These are phyloP conservation scores for Escarpia spicata DNA, from an alignment of 2,888 invertebrate genomes.

Conservation along the genomic window DNA sequence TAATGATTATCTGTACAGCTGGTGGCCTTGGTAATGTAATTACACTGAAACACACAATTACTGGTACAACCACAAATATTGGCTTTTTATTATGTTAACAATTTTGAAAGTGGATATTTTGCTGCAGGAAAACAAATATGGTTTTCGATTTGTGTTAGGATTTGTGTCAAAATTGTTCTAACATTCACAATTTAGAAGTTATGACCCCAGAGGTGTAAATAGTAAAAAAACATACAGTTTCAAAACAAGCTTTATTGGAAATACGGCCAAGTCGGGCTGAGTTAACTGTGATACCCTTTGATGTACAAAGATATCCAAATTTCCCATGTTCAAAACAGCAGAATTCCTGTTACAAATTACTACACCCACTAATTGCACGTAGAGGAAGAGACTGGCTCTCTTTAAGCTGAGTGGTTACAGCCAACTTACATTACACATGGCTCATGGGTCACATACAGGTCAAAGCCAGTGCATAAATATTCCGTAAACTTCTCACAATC, in stretches of 20 bases:
- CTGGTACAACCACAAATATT: neutral
- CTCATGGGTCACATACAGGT: constrained; percentile 83
- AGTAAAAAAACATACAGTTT: too few relatives aligned
- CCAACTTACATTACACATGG: constrained; percentile 83
- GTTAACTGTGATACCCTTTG: too few relatives aligned
- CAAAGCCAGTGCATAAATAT: constrained; percentile 76
- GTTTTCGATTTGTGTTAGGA: too few relatives aligned
- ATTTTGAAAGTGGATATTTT: neutral
- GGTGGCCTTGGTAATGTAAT: neutral
- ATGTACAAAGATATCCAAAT: too few relatives aligned
- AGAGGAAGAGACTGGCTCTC: neutral
- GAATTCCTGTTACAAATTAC: too few relatives aligned
- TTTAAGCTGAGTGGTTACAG: neutral
- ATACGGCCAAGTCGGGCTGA: too few relatives aligned
- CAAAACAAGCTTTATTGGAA: too few relatives aligned
- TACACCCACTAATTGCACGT: neutral
- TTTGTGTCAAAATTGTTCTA: too few relatives aligned
- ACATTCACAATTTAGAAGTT: too few relatives aligned
- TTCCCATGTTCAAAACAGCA: too few relatives aligned
- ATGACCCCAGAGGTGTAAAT: too few relatives aligned
- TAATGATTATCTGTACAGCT: neutral
- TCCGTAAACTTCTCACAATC: constrained; percentile 42
- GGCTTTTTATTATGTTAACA: neutral
- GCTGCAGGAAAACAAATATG: too few relatives aligned
- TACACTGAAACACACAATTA: neutral